These are phyloP conservation scores for Anolis apletophallus DNA, from an alignment of 2,797 vertebrate genomes.

Conservation along the genomic window DNA sequence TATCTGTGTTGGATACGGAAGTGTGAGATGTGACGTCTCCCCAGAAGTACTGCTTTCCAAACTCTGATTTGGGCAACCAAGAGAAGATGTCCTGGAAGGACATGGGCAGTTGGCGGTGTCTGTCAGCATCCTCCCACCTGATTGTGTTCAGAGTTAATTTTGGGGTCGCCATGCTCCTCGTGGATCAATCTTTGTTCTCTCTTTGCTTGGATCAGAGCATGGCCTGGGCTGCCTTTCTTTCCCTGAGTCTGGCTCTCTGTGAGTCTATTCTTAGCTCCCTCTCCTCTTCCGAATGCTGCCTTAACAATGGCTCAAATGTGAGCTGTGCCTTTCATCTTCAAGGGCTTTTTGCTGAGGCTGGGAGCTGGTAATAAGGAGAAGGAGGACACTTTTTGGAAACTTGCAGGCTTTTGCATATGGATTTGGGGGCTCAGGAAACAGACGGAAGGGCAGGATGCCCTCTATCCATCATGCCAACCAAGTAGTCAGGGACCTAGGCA, in stretches of 20 bases:
- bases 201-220: background rate
- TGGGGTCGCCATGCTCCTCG: accelerated
- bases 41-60: too few relatives aligned
- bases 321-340: background rate
- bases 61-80: too few relatives aligned
- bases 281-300: background rate
- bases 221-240: background rate
- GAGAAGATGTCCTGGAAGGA: too few relatives aligned
- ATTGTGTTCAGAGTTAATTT: background rate
- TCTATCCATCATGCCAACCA: background rate
- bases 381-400: background rate
- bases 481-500: background rate
- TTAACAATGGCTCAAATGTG: background rate
- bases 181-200: background rate
- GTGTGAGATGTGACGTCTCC: too few relatives aligned
- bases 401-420: background rate
- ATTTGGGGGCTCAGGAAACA: background rate
- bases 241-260: background rate
- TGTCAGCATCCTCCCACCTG: accelerated
- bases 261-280: background rate
- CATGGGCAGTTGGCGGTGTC: accelerated
- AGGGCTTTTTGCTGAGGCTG: background rate
- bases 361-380: background rate
- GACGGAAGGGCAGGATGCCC: background rate
- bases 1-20: too few relatives aligned